Evolutionary conservation across 2,113 vertebrate species (phyloP).

Genomic region (Myiopsitta monachus): DNA sequence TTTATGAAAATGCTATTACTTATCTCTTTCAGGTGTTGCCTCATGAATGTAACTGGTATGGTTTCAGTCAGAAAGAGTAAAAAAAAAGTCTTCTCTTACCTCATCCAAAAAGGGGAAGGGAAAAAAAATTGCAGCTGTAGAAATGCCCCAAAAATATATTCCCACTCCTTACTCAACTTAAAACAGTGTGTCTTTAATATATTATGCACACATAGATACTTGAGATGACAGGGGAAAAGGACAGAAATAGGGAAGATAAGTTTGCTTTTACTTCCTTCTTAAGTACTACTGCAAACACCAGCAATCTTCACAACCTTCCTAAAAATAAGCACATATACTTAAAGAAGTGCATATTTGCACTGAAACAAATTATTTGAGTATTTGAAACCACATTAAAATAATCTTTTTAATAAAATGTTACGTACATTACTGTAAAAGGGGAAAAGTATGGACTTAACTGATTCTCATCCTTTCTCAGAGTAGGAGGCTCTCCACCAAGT

Average conservation of each 20-base stretch:
- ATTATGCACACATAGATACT: neutral
- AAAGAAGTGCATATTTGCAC: neutral
- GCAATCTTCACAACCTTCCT: neutral
- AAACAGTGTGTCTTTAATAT: neutral
- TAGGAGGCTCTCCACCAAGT: neutral
- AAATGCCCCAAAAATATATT: neutral
- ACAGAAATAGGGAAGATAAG: neutral
- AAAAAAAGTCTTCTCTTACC: neutral
- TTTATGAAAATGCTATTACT: neutral
- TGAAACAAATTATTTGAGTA: neutral
- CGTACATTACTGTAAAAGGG: neutral
- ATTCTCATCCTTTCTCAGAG: neutral
- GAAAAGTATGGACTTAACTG: neutral
- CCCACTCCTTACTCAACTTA: neutral
- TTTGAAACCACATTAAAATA: neutral
- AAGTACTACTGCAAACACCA: neutral
- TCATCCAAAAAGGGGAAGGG: neutral
- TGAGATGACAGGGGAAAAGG: neutral
- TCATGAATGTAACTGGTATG: neutral
- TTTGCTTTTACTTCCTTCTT: neutral
- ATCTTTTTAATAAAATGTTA: neutral
- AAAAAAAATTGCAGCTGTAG: neutral
- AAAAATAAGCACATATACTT: neutral
- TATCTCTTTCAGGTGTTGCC: neutral
- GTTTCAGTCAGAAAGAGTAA: neutral